These are phyloP conservation scores for Conopomorpha cramerella DNA, from an alignment of 1,140 invertebrate species.

Conservation along the genomic window DNA sequence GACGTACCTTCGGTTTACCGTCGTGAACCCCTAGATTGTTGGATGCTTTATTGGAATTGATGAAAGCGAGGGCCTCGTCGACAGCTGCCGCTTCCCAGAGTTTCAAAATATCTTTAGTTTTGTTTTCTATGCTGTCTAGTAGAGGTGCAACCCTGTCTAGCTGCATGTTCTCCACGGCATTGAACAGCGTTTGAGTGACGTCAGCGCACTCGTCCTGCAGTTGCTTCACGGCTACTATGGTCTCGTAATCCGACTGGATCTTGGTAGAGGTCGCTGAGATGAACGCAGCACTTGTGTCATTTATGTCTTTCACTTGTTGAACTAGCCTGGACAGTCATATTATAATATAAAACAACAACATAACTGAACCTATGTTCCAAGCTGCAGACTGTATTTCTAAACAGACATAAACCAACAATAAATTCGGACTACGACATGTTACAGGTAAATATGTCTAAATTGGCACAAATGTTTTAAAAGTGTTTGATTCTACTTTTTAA, in stretches of 20 bases:
- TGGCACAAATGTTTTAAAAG: no score
- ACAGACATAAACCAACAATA: no score
- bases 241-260: conserved; percentile 80
- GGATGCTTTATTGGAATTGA: conserved; percentile 73
- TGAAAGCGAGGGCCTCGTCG: conserved; percentile 80
- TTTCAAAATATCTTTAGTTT: conserved; percentile 72
- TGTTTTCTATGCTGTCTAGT: conserved; percentile 51
- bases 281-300: conserved; percentile 58
- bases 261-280: conserved; percentile 70
- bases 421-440: no score
- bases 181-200: no score
- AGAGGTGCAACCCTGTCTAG: no score
- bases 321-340: conserved; percentile 71
- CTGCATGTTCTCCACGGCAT: no score
- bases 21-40: conserved; percentile 17
- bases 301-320: conserved; percentile 80
- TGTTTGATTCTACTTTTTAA: no score
- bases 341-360: no score
- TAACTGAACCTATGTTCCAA: no score
- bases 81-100: conserved; percentile 84
- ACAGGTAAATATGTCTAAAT: no score
- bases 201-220: conserved; percentile 77
- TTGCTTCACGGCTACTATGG: conserved; percentile 78
- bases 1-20: no score
- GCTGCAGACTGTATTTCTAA: no score